A percentile compares a stretch with the other conserved stretches of the same genome.
Evolutionary conservation across 2,888 invertebrate species (phyloP).

Genomic region (Chrysolina haemoptera): DNA sequence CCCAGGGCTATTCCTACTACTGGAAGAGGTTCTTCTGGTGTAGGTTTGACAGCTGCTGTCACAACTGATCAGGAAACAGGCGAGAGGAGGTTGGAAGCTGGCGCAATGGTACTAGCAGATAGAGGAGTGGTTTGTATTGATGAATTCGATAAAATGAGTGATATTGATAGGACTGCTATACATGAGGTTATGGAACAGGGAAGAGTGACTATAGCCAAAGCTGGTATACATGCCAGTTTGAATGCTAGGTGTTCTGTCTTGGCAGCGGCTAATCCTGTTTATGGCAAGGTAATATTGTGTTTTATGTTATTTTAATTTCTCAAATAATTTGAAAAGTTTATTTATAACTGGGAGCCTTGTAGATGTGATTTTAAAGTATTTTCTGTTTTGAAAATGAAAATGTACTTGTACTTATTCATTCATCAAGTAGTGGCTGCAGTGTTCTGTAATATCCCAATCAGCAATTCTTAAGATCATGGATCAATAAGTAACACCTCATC

Average conservation of each 20-base stretch:
- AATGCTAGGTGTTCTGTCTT: constrained; percentile 98
- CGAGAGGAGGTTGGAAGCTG: constrained; percentile 86
- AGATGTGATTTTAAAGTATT: no score
- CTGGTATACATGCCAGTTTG: constrained; percentile 97
- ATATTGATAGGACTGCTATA: constrained; percentile 98
- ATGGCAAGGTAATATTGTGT: constrained; percentile 82
- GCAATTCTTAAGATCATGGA: no score
- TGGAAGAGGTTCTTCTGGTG: constrained; percentile 97
- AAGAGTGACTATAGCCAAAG: constrained; percentile 97
- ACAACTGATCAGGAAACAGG: constrained; percentile 95
- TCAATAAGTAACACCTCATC: no score
- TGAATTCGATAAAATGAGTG: constrained; percentile 99
- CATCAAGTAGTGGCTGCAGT: no score
- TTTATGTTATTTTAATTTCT: constrained; percentile 31
- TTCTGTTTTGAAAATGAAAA: no score
- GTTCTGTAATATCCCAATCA: no score
- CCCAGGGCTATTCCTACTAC: constrained; percentile 98
- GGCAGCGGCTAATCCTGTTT: constrained; percentile 99
- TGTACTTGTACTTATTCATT: no score
- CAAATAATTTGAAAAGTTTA: no score
- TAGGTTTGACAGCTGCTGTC: constrained; percentile 98
- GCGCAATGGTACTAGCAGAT: constrained; percentile 99
- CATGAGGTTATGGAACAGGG: constrained; percentile 99
- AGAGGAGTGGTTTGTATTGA: constrained; percentile 89
- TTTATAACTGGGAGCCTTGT: no score